Conservation (phyloP, 2,797 vertebrate species). For the Cyclopterus lumpus region DNA sequence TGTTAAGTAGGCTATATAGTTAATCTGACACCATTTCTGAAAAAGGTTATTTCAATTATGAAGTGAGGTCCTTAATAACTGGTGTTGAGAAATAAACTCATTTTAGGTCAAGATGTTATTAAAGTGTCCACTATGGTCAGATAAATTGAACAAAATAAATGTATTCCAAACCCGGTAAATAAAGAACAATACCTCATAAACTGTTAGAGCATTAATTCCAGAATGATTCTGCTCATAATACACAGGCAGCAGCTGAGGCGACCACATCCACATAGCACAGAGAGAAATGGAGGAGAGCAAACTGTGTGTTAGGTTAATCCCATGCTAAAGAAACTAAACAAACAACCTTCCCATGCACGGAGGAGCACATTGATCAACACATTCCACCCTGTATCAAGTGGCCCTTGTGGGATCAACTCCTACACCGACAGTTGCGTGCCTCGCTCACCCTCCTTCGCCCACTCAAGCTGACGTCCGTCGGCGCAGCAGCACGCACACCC, state of each 20-base stretch:
- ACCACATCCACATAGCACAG: background rate
- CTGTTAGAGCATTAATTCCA: background rate
- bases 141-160: background rate
- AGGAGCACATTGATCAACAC: background rate
- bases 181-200: background rate
- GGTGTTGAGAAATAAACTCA: background rate
- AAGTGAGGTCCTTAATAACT: background rate
- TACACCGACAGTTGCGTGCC: slow-evolving; percentile 66
- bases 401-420: slow-evolving; percentile 50
- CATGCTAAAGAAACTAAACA: background rate
- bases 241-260: background rate
- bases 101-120: slow-evolving; percentile 5
- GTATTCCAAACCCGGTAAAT: background rate
- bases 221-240: background rate
- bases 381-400: slow-evolving; percentile 12
- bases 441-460: slow-evolving; percentile 65
- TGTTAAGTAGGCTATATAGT: background rate
- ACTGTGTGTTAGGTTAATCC: slow-evolving; percentile 6
- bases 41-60: background rate
- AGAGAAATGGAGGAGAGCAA: slow-evolving; percentile 4
- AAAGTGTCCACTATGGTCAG: background rate
- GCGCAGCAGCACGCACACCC: slow-evolving; percentile 76
- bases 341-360: background rate
- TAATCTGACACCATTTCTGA: background rate
- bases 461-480: slow-evolving; percentile 73